phyloP scores from a whole-genome alignment of 2,113 vertebrate species.

The Felis chaus region DNA sequence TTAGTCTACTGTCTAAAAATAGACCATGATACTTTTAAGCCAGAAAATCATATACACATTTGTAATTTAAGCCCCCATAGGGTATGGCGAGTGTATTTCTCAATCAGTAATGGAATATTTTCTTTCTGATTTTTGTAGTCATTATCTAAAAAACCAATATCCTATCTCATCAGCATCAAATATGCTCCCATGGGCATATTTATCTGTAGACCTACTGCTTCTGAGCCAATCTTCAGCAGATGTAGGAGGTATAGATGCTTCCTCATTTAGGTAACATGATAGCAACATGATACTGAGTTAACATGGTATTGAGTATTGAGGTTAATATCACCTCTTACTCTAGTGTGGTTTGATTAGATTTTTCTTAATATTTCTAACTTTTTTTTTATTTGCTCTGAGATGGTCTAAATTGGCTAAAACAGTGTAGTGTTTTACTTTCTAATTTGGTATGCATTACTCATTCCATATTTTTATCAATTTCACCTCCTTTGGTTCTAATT shows the following conservation, averaged over 20 bases:
- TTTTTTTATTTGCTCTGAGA: background rate
- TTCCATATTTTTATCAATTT: background rate
- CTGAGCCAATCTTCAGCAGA: background rate
- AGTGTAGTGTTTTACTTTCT: background rate
- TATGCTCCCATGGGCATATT: background rate
- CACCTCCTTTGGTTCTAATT: background rate
- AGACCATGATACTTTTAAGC: background rate
- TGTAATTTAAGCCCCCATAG: background rate
- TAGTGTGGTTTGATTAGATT: background rate
- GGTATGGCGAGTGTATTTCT: background rate
- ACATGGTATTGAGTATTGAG: background rate
- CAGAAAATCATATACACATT: background rate
- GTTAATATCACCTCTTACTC: background rate
- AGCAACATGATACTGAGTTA: background rate
- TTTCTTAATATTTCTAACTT: background rate
- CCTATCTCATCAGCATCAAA: background rate
- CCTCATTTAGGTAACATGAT: background rate
- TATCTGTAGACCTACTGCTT: background rate
- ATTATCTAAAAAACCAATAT: background rate
- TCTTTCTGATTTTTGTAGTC: slow-evolving; percentile 17
- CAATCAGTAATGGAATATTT: background rate
- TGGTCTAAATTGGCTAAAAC: background rate
- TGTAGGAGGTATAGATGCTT: background rate
- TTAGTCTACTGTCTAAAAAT: background rate
- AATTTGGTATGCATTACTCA: background rate